phyloP scores from a whole-genome alignment of 53 echinoderm and acorn worm genomes.

The Holothuria scabra region DNA sequence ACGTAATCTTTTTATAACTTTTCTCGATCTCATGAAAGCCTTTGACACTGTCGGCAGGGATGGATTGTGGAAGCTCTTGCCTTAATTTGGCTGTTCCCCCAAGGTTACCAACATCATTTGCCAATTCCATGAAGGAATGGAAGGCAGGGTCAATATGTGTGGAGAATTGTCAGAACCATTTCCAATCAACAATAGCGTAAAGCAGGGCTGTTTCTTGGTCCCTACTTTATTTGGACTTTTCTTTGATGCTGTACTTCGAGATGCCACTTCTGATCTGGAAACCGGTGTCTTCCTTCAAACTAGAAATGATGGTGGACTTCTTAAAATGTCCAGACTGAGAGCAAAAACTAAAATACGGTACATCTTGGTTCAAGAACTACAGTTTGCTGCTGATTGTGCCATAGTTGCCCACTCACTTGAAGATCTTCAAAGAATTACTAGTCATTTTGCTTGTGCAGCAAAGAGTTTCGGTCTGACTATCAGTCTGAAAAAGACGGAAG shows the following conservation, averaged over 20 bases:
- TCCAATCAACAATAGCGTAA: neutral
- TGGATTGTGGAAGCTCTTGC: constrained; percentile 24
- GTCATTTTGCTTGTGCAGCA: constrained; percentile 2
- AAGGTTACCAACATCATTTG: constrained; percentile 6
- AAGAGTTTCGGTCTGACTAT: constrained; percentile 22
- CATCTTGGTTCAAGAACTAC: too few relatives aligned
- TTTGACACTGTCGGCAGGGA: constrained; percentile 40
- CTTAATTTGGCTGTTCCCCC: constrained; percentile 12
- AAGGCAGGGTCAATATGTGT: neutral
- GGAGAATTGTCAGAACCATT: constrained; percentile 25
- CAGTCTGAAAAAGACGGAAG: constrained; percentile 53
- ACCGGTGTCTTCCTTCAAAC: too few relatives aligned
- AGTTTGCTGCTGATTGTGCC: constrained; percentile 23
- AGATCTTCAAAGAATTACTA: neutral
- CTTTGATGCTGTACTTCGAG: too few relatives aligned
- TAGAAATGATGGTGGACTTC: too few relatives aligned
- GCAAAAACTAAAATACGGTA: too few relatives aligned
- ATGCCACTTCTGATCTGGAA: too few relatives aligned
- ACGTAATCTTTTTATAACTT: constrained; percentile 32
- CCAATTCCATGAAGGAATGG: constrained; percentile 34
- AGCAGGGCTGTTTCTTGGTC: too few relatives aligned
- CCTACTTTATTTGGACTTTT: too few relatives aligned
- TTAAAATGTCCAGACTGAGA: too few relatives aligned
- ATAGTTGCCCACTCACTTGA: neutral
- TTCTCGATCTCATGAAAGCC: constrained; percentile 51